Evolutionary conservation across 2,888 invertebrate species (phyloP), one percentile per base, ranked within the genome.

Genomic region (Lycia hirtaria): DNA sequence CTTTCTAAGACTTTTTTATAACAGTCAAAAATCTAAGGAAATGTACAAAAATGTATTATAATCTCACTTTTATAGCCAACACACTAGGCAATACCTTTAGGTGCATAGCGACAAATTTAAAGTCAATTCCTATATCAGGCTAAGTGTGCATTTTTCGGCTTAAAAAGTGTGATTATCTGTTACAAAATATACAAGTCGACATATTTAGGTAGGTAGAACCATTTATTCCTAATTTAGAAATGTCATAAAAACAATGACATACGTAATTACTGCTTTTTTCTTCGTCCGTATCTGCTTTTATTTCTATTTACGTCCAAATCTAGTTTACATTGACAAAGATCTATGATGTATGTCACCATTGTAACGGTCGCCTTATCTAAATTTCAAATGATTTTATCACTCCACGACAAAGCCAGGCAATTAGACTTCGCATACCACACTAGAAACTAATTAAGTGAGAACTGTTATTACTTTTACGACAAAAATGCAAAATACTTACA

Each of bases 351-450:
- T 19, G 40, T 41, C 41, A 28, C 47, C n/a, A n/a, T 24, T 3
- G 19, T 50, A 3, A 49, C n/a, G 7, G 35, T 40, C 20, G n/a
- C 5, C 35, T 44, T 43, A 56, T 56, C 49, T 50, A 22, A 30
- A 24, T 50, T 49, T 56, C 38, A 56, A 38, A 56, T 38, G 50
- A 50, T 56, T 44, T 44, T 56, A 56, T 56, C 50, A 30, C 50
- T 22, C n/a, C 32, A 24, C 30, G 32, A 44, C 49, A 45, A 30
- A 14, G 37, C 37, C 38, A 14, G 28, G 22, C 54, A 54, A 54
- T 47, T 47, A 35, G 37, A 20, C 37, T 26, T 28, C n/a, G 48
- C 37, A 49, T 45, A 33, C 45, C 32, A 4, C 6, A 17, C 17
- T 17, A 26, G 4, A 9, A 17, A 26, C 43, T 17, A 28, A 15